These are phyloP conservation scores for Cyprinodon variegatus DNA, from an alignment of 2,113 vertebrate genomes.

Conservation along the genomic window DNA sequence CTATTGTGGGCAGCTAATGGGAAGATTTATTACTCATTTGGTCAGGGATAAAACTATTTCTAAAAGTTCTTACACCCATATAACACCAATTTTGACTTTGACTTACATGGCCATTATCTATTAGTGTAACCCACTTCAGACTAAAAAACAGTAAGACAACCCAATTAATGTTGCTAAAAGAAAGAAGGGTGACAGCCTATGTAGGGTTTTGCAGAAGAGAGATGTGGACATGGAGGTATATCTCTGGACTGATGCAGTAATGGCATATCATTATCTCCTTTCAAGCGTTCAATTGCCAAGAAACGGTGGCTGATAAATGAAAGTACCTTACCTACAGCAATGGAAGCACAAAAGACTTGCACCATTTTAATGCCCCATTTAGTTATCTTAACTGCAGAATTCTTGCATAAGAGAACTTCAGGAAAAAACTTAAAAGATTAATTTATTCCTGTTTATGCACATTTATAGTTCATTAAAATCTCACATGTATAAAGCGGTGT, in stretches of 20 bases:
- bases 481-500: background rate
- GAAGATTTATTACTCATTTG: constrained; percentile 71
- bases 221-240: constrained; percentile 11
- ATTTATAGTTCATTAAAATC: background rate
- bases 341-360: constrained; percentile 39
- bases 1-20: constrained; percentile 70
- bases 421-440: constrained; percentile 32
- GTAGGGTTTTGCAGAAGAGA: constrained; percentile 36
- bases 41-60: constrained; percentile 61
- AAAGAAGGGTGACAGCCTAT: constrained; percentile 26
- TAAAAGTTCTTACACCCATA: constrained; percentile 30
- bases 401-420: constrained; percentile 57
- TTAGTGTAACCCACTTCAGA: constrained; percentile 51
- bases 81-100: constrained; percentile 35
- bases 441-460: constrained; percentile 4
- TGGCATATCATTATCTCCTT: constrained; percentile 38
- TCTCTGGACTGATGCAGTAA: constrained; percentile 46
- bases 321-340: constrained; percentile 34
- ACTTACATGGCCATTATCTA: constrained; percentile 46
- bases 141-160: constrained; percentile 44
- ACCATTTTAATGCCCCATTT: constrained; percentile 54
- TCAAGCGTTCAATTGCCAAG: constrained; percentile 31
- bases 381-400: constrained; percentile 68
- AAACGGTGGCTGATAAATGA: constrained; percentile 3
- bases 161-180: constrained; percentile 54